Evolutionary conservation across 2,888 invertebrate species (phyloP).

Genomic region (Abscondita cerata): DNA sequence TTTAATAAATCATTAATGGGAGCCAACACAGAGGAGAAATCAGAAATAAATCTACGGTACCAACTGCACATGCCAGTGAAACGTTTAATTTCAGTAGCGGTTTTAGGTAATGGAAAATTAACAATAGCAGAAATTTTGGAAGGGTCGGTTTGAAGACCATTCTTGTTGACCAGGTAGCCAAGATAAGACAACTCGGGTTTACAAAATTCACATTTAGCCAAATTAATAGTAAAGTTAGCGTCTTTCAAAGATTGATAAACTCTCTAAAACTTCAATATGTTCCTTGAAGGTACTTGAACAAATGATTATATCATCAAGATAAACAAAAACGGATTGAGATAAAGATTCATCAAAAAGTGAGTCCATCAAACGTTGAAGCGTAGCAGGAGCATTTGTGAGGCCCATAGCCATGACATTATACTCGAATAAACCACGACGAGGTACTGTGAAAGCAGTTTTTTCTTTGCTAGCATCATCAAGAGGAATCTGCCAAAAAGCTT

Average conservation of each 20-base stretch:
- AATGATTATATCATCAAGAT: slow-evolving; percentile 43
- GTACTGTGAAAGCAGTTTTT: slow-evolving; percentile 47
- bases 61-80: slow-evolving; percentile 45
- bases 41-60: slow-evolving; percentile 42
- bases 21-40: slow-evolving; percentile 41
- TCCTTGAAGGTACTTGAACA: slow-evolving; percentile 24
- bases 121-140: slow-evolving; percentile 43
- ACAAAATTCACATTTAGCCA: slow-evolving; percentile 43
- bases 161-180: slow-evolving; percentile 41
- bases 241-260: slow-evolving; percentile 30
- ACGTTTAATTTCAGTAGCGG: slow-evolving; percentile 42
- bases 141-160: slow-evolving; percentile 42
- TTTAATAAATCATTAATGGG: slow-evolving; percentile 40
- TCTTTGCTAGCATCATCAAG: slow-evolving; percentile 34
- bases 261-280: slow-evolving; percentile 30
- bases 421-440: slow-evolving; percentile 44
- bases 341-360: slow-evolving; percentile 24
- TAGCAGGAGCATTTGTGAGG: slow-evolving; percentile 36
- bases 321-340: slow-evolving; percentile 26
- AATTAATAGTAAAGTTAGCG: slow-evolving; percentile 41
- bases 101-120: slow-evolving; percentile 40
- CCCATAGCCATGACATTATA: slow-evolving; percentile 41
- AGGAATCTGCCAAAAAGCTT: slow-evolving; percentile 43
- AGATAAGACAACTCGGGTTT: slow-evolving; percentile 39
- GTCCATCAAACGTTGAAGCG: slow-evolving; percentile 37